Evolutionary conservation across 1,140 invertebrate genomes (phyloP), one percentile per base, ranked within the genome.

Genomic region (Eufriesea mexicana): DNA sequence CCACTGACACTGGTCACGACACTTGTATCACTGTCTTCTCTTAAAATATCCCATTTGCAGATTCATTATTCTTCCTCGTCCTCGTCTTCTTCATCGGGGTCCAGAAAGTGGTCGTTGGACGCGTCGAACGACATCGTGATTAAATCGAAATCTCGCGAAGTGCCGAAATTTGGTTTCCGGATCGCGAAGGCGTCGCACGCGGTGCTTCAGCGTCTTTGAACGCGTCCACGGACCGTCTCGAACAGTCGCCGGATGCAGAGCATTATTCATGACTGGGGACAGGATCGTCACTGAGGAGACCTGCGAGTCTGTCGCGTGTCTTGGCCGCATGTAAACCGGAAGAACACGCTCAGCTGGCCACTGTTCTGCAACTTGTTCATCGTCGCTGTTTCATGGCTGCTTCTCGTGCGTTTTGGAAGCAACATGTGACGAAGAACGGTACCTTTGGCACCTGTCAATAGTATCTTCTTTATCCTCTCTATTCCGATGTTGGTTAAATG

Each of bases 261-360:
- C 90, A 92, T 92, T 90, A 92, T 89, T 88, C 88, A 85, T 87
- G 86, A 89, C 91, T 87, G 87, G 74, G 72, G 90, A 82, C 85
- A 80, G 87, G 79, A 89, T 67, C 85, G 87, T 92, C 85, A 91
- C 92, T 92, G 89, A 90, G 80, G 68, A 87, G 83, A 49, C 81
- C 77, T 80, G 66, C 54, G 82, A 82, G 71, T 90, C 90, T 92
- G 91, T 93, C 92, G 92, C 91, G 91, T 93, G 91, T 91, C 90
- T 92, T 85, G 51, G 84, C 75, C 83, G 82, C 85, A 84, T 89
- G 86, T 90, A 88, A 92, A 92, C 92, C 92, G 92, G 92, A 92
- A 93, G 92, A 92, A 82, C 89, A 92, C 92, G 92, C 90, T 92
- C 87, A 88, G 88, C 86, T 92, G 92, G 86, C 83, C 86, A 79